A percentile compares a stretch with the other conserved stretches of the same genome.
Conservation (phyloP, 2,113 vertebrate genomes). For the Eptesicus fuscus region DNA sequence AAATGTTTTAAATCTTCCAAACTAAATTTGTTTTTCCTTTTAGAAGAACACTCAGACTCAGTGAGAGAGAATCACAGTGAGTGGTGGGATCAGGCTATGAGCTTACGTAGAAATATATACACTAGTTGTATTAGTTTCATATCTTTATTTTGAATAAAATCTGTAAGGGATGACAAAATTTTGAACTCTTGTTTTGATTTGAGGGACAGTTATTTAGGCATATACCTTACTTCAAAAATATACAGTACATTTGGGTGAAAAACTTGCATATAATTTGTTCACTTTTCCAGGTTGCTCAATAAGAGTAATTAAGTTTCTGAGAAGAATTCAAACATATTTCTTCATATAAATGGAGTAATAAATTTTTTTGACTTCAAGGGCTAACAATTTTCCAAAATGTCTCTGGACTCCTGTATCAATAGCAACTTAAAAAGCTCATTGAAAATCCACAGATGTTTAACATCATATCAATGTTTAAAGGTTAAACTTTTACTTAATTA, state of each 20-base stretch:
- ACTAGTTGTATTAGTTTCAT: too few species aligned
- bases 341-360: constrained; percentile 43
- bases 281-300: constrained; percentile 48
- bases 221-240: neutral
- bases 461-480: neutral
- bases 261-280: constrained; percentile 2
- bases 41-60: neutral
- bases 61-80: neutral
- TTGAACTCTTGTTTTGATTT: neutral
- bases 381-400: constrained; percentile 47
- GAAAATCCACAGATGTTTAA: neutral
- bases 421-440: neutral
- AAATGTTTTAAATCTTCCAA: neutral
- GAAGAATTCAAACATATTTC: constrained; percentile 50
- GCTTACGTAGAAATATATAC: too few species aligned
- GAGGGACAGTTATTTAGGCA: neutral
- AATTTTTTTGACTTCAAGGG: constrained; percentile 10
- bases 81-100: neutral
- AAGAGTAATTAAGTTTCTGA: constrained; percentile 53
- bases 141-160: neutral
- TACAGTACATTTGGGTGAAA: neutral
- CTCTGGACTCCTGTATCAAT: neutral
- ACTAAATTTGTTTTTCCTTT: neutral
- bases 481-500: neutral
- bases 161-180: neutral